A percentile compares a stretch with the other conserved stretches of the same genome.
Conservation (phyloP, 1,140 invertebrate genomes). For the Sinonovacula constricta region DNA sequence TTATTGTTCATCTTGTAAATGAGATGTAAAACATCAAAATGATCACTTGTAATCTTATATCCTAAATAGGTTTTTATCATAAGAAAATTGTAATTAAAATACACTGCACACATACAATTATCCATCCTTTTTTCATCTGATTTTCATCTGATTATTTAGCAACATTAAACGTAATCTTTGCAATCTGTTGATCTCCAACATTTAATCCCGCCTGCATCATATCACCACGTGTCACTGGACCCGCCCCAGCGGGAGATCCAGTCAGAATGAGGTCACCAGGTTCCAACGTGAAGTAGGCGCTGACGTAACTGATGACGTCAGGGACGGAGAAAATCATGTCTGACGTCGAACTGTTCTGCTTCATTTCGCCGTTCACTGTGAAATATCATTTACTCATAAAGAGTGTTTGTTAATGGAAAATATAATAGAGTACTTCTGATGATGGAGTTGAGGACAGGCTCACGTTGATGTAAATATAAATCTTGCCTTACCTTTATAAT, state of each 20-base stretch:
- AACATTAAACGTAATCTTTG: neutral
- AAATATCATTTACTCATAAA: no score
- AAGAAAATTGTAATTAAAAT: no score
- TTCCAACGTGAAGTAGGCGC: conserved; percentile 84
- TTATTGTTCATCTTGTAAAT: no score
- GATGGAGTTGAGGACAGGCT: no score
- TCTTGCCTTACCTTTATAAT: no score
- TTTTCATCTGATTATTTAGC: neutral
- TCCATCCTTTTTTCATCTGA: neutral
- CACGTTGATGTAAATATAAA: no score
- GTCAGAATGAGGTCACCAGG: conserved; percentile 93
- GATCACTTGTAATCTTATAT: no score
- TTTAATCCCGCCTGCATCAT: conserved; percentile 83
- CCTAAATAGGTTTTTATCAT: no score
- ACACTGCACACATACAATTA: no score
- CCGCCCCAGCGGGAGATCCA: conserved; percentile 91
- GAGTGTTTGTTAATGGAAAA: no score
- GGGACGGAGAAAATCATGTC: conserved; percentile 85
- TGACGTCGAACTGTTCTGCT: conserved; percentile 80
- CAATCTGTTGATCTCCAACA: conserved; percentile 59
- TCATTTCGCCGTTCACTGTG: conserved; percentile 64
- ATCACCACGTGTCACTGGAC: conserved; percentile 83
- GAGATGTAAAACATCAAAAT: no score
- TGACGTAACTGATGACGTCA: conserved; percentile 83
- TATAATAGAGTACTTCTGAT: no score